A percentile compares a stretch with the other conserved stretches of the same genome.
These are phyloP conservation scores for Mystacides longicornis DNA, from an alignment of 2,888 invertebrate genomes.

Conservation along the genomic window DNA sequence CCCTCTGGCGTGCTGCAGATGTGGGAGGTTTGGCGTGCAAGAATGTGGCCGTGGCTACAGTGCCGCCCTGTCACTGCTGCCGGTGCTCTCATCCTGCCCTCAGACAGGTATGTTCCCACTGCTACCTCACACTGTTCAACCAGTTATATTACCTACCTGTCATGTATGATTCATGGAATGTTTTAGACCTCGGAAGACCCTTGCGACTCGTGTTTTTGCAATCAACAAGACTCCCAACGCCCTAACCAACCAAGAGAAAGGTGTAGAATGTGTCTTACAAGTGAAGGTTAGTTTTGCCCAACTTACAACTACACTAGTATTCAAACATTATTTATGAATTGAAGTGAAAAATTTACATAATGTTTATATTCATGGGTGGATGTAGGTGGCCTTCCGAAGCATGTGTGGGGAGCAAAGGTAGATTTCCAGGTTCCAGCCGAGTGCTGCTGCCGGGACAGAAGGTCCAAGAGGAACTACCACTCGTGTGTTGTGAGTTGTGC, in stretches of 20 bases:
- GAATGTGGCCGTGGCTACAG: slow-evolving; percentile 8
- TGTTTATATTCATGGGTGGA: too few species aligned
- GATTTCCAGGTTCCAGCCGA: not conserved
- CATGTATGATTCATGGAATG: too few species aligned
- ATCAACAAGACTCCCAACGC: not conserved
- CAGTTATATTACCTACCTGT: too few species aligned
- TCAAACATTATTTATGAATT: too few species aligned
- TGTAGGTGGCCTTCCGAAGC: too few species aligned
- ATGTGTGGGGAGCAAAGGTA: slow-evolving; percentile 7
- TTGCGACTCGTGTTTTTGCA: not conserved
- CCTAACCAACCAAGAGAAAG: slow-evolving; percentile 7
- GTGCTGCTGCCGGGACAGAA: slow-evolving; percentile 10
- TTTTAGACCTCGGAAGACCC: too few species aligned
- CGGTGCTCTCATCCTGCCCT: slow-evolving; percentile 7
- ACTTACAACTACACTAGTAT: too few species aligned
- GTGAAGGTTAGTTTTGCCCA: slow-evolving; percentile 2
- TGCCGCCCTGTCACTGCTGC: slow-evolving; percentile 15
- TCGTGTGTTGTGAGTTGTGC: slow-evolving; percentile 5
- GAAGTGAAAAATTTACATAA: too few species aligned
- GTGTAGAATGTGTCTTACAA: slow-evolving; percentile 8
- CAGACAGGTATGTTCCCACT: not conserved
- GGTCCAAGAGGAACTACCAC: not conserved
- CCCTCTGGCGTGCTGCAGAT: slow-evolving; percentile 9
- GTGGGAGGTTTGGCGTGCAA: not conserved
- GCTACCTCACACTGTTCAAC: too few species aligned